phyloP scores from a whole-genome alignment of 53 echinoderm and acorn worm genomes.

The Stichopus horrens region DNA sequence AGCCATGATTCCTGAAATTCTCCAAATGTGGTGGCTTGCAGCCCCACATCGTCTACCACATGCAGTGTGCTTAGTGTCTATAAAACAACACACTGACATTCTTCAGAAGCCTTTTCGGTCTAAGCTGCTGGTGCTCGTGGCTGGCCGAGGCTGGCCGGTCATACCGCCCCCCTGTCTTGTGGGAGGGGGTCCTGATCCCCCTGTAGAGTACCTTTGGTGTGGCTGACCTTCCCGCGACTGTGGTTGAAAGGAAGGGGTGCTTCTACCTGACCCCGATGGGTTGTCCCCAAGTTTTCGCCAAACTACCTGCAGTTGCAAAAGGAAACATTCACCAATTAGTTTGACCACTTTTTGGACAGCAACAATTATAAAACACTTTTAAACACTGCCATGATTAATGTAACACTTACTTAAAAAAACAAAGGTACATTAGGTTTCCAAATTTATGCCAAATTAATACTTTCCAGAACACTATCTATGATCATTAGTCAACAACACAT shows the following conservation, averaged over 20 bases:
- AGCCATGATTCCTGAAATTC: no score
- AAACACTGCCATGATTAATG: not conserved
- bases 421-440: no score
- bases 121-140: constrained; percentile 72
- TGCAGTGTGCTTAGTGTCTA: no score
- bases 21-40: no score
- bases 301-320: constrained; percentile 69
- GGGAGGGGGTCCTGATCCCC: constrained; percentile 24
- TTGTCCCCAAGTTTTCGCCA: constrained; percentile 94
- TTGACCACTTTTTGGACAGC: no score
- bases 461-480: no score
- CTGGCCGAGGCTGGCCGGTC: constrained; percentile 36
- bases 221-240: constrained; percentile 20
- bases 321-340: not conserved
- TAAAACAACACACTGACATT: not conserved
- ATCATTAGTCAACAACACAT: no score
- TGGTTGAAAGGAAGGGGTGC: constrained; percentile 36
- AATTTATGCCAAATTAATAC: no score
- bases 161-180: constrained; percentile 32
- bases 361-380: not conserved
- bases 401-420: no score
- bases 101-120: constrained; percentile 66
- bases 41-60: no score
- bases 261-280: constrained; percentile 44
- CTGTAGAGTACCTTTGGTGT: constrained; percentile 54